Conservation (phyloP, 2,113 vertebrate genomes). For the Oryzias woworae region DNA sequence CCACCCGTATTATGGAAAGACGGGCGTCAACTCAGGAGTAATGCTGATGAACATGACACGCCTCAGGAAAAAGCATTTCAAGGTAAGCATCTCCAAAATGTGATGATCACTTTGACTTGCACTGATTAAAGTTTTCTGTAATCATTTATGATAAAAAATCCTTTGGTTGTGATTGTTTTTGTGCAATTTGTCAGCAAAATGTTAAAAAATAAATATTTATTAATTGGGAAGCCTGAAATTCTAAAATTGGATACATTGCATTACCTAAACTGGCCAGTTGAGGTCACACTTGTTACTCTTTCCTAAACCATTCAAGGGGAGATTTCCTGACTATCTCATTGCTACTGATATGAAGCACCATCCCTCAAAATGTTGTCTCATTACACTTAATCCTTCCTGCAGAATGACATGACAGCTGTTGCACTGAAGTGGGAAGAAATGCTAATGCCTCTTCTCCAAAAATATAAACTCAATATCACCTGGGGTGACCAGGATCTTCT, state of each 20-base stretch:
- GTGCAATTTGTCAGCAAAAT: constrained; percentile 1
- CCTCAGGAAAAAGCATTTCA: constrained; percentile 89
- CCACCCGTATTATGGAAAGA: constrained; percentile 91
- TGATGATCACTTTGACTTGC: not conserved
- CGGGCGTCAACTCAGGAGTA: constrained; percentile 96
- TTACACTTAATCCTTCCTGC: constrained; percentile 13
- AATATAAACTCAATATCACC: constrained; percentile 97
- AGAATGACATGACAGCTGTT: constrained; percentile 91
- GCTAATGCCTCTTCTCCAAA: constrained; percentile 92
- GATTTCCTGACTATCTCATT: not conserved
- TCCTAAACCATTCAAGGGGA: not conserved
- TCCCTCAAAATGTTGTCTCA: not conserved
- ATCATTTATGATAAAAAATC: no score
- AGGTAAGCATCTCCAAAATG: constrained; percentile 70
- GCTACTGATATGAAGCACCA: constrained; percentile 1
- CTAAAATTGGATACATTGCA: constrained; percentile 11
- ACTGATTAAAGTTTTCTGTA: no score
- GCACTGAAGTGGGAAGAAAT: constrained; percentile 88
- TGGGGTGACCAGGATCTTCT: constrained; percentile 98
- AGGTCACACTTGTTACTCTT: constrained; percentile 63
- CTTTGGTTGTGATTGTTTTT: not conserved
- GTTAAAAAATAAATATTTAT: not conserved
- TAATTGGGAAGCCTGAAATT: not conserved
- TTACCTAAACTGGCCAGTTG: constrained; percentile 57
- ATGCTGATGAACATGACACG: constrained; percentile 99